Percentiles rank a stretch among this genome's conserved stretches.
These are phyloP conservation scores for Ammodramus savannarum DNA, from an alignment of 2,113 vertebrate species.

Conservation along the genomic window DNA sequence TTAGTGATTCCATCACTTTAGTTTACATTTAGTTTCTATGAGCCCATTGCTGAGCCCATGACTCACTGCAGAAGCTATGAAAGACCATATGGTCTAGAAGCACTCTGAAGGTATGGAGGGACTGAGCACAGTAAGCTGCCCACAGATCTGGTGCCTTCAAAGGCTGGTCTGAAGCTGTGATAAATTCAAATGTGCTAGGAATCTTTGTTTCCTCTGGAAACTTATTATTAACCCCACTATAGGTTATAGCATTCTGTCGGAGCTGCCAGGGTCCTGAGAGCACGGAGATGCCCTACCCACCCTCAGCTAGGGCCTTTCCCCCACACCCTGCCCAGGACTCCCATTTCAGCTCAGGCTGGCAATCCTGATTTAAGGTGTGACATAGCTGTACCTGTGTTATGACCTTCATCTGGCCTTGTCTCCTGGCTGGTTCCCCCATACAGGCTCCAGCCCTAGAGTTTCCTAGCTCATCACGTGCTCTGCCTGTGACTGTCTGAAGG, in stretches of 20 bases:
- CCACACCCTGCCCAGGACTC: neutral
- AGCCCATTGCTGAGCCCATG: neutral
- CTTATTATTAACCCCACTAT: neutral
- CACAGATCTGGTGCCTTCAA: neutral
- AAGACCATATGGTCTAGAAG: neutral
- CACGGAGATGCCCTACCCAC: neutral
- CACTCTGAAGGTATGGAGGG: neutral
- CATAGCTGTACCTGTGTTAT: neutral
- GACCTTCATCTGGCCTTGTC: neutral
- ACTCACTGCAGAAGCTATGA: neutral
- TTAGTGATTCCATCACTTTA: neutral
- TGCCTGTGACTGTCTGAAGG: neutral
- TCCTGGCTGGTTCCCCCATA: neutral
- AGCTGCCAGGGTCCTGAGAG: neutral
- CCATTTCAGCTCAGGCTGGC: neutral
- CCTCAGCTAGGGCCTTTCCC: rapidly evolving
- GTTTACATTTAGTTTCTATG: neutral
- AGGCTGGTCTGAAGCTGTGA: neutral
- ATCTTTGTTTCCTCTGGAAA: neutral
- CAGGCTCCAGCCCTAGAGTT: too few species aligned
- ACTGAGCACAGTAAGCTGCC: neutral
- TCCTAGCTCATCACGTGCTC: neutral
- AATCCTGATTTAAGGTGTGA: neutral
- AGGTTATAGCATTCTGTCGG: neutral
- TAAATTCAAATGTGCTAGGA: neutral